A percentile compares a stretch with the other conserved stretches of the same genome.
Conservation (phyloP, 2,888 invertebrate genomes). For the Phyllotreta cruciferae region DNA sequence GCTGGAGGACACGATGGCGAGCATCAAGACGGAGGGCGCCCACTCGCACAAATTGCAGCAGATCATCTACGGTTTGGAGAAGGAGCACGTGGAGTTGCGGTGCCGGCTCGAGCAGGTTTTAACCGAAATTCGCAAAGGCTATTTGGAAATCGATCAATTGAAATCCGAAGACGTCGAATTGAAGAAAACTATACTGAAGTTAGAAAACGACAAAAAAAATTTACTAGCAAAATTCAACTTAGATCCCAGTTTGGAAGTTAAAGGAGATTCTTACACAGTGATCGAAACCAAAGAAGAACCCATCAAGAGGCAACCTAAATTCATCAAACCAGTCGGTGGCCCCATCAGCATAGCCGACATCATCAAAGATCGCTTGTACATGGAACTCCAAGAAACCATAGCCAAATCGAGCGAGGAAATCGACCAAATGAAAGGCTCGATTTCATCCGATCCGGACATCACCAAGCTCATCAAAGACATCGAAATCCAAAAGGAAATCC, state of each 20-base stretch:
- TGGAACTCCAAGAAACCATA: conserved; percentile 37
- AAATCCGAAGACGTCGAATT: conserved; percentile 38
- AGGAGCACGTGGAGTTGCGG: conserved; percentile 38
- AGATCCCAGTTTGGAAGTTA: conserved; percentile 16
- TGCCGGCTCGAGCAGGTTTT: conserved; percentile 37
- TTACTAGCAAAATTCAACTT: conserved; percentile 28
- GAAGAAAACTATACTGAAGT: conserved; percentile 33
- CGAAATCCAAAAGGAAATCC: conserved; percentile 43
- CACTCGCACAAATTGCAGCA: conserved; percentile 22
- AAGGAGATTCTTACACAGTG: not conserved
- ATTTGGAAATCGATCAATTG: conserved; percentile 34
- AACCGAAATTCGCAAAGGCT: conserved; percentile 36
- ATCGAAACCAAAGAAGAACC: not conserved
- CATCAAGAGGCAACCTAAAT: conserved; percentile 15
- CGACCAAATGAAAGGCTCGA: conserved; percentile 31
- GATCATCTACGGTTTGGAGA: conserved; percentile 30
- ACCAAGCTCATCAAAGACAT: conserved; percentile 43
- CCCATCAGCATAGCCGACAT: conserved; percentile 33
- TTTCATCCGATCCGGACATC: conserved; percentile 41
- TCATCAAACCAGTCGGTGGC: not conserved
- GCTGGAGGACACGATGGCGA: conserved; percentile 37
- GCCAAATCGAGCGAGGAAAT: conserved; percentile 40
- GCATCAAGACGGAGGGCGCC: conserved; percentile 23
- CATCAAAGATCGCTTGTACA: conserved; percentile 38
- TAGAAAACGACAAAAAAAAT: conserved; percentile 40